Percentiles rank a stretch among this genome's conserved stretches.
Evolutionary conservation across 1,140 invertebrate genomes (phyloP).

Genomic region (Drosophila novamexicana): DNA sequence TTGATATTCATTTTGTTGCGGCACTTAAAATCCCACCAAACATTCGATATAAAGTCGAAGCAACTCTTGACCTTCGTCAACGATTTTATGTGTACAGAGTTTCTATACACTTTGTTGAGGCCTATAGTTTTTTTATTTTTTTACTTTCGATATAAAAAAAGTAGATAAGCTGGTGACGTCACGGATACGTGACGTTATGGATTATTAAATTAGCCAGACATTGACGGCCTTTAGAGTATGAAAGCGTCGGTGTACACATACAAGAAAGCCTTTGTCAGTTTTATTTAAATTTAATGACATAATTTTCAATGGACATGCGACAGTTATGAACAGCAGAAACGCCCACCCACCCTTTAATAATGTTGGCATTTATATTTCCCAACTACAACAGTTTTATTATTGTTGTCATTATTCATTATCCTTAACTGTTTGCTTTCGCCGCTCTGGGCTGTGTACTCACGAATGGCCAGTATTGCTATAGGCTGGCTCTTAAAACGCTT

Average conservation of each 20-base stretch:
- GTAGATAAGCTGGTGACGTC: background rate
- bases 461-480: conserved; percentile 40
- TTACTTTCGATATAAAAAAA: too few relatives aligned
- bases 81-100: too few relatives aligned
- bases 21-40: background rate
- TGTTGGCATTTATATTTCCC: conserved; percentile 70
- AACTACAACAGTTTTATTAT: conserved; percentile 39
- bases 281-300: conserved; percentile 60
- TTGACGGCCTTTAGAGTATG: background rate
- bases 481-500: conserved; percentile 22
- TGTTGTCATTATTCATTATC: conserved; percentile 67
- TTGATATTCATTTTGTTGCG: background rate
- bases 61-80: too few relatives aligned
- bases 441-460: conserved; percentile 13
- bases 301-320: conserved; percentile 54
- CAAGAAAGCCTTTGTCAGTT: conserved; percentile 11
- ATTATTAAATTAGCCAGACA: conserved; percentile 5
- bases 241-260: background rate
- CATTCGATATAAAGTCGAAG: too few relatives aligned
- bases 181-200: background rate
- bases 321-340: conserved; percentile 39
- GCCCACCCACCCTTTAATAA: conserved; percentile 62
- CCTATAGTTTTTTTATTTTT: too few relatives aligned
- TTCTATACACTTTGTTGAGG: too few relatives aligned
- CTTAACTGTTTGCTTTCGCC: conserved; percentile 32